Evolutionary conservation across 2,797 vertebrate species (phyloP).

Genomic region (Kryptolebias ocellatus): DNA sequence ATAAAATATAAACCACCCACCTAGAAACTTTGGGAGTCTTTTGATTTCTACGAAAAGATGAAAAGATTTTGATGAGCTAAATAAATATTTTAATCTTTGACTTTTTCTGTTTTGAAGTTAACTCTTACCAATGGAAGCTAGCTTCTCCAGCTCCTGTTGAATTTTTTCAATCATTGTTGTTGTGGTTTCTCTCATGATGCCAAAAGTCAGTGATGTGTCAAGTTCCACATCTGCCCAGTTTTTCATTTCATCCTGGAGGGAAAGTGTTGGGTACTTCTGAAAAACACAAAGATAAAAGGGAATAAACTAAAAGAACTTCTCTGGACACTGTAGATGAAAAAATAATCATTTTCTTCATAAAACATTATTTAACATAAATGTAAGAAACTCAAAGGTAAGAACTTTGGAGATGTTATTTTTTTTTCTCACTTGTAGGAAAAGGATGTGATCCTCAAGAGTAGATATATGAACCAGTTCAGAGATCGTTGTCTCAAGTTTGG

Average conservation of each 20-base stretch:
- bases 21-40: constrained; percentile 64
- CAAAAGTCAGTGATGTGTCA: constrained; percentile 63
- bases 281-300: background rate
- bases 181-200: constrained; percentile 54
- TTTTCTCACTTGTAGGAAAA: constrained; percentile 68
- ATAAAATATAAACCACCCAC: constrained; percentile 27
- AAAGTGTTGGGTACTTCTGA: constrained; percentile 57
- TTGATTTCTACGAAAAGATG: constrained; percentile 59
- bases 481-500: constrained; percentile 8
- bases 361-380: background rate
- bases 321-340: accelerated
- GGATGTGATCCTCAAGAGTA: constrained; percentile 61
- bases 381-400: background rate
- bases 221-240: constrained; percentile 46
- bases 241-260: background rate
- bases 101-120: background rate
- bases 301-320: background rate
- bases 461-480: constrained; percentile 41
- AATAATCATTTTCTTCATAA: too few relatives aligned
- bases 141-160: constrained; percentile 49
- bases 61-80: background rate
- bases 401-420: background rate
- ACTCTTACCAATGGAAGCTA: constrained; percentile 61
- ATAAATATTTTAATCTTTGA: accelerated
- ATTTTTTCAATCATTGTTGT: constrained; percentile 43